phyloP scores from a whole-genome alignment of 2,113 vertebrate genomes.

The Nipponia nippon region DNA sequence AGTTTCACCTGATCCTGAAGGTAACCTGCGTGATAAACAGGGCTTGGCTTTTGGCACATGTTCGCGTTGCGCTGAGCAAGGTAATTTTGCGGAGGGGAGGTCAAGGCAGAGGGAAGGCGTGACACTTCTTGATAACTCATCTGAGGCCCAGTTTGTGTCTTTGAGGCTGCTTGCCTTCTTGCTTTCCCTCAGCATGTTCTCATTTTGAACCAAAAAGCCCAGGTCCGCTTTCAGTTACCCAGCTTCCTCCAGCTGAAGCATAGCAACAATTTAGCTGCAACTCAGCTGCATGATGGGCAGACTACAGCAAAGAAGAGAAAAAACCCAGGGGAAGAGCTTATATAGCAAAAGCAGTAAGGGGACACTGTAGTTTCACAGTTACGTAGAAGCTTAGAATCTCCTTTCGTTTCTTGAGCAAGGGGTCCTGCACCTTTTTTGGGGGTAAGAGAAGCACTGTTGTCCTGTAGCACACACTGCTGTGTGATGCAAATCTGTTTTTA shows the following conservation, averaged over 20 bases:
- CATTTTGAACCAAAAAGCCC: background rate
- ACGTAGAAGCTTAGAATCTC: background rate
- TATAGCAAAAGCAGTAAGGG: background rate
- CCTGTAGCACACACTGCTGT: background rate
- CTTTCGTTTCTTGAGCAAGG: background rate
- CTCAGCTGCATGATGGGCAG: background rate
- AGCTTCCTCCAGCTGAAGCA: background rate
- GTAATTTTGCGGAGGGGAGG: background rate
- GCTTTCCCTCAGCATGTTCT: background rate
- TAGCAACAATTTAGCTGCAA: background rate
- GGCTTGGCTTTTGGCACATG: background rate
- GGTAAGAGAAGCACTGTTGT: background rate
- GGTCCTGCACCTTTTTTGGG: background rate
- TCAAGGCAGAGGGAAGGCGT: background rate
- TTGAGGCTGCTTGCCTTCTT: background rate
- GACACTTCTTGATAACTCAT: background rate
- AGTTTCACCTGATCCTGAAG: slow-evolving; percentile 38
- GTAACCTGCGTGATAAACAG: background rate
- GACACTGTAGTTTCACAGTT: background rate
- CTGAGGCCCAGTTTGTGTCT: background rate
- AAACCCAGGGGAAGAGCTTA: background rate
- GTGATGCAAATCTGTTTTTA: background rate
- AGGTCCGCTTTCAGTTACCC: background rate
- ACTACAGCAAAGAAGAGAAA: background rate
- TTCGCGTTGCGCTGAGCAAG: background rate